A percentile compares a stretch with the other conserved stretches of the same genome.
These are phyloP conservation scores for Pseudomyrmex sp. DNA, from an alignment of 1,140 invertebrate species.

Conservation along the genomic window DNA sequence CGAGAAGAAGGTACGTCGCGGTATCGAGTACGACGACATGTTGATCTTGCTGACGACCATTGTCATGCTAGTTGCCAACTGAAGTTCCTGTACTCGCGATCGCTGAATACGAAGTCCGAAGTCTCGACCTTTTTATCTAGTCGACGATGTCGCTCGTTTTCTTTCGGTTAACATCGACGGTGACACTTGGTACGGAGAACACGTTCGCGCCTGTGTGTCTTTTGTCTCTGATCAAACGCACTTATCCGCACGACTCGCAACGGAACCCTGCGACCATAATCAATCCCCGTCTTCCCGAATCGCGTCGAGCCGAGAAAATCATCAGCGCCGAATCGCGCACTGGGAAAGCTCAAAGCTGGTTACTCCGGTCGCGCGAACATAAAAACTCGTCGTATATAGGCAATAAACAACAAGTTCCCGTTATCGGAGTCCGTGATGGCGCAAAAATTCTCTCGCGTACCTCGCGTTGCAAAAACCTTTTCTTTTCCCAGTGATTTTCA, in stretches of 20 bases:
- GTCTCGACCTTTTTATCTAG: slow-evolving; percentile 25
- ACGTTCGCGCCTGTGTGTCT: background rate
- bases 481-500: background rate
- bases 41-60: slow-evolving; percentile 82
- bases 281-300: background rate
- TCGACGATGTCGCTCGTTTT: background rate
- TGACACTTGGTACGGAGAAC: background rate
- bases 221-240: slow-evolving; percentile 14
- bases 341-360: background rate
- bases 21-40: slow-evolving; percentile 79
- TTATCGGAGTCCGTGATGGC: slow-evolving; percentile 13
- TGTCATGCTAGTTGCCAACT: slow-evolving; percentile 75
- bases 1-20: slow-evolving; percentile 77
- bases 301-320: background rate
- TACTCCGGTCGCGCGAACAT: too few relatives aligned
- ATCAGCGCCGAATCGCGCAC: background rate
- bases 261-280: background rate
- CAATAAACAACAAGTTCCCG: slow-evolving; percentile 9
- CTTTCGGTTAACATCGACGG: slow-evolving; percentile 12
- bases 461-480: background rate
- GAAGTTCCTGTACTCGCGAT: slow-evolving; percentile 7
- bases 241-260: slow-evolving; percentile 24
- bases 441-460: slow-evolving; percentile 1
- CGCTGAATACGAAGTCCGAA: background rate
- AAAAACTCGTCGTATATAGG: background rate